Base-by-base conservation (phyloP, 2,113 vertebrate species). In the Anarhynchus alexandrinus region DNA sequence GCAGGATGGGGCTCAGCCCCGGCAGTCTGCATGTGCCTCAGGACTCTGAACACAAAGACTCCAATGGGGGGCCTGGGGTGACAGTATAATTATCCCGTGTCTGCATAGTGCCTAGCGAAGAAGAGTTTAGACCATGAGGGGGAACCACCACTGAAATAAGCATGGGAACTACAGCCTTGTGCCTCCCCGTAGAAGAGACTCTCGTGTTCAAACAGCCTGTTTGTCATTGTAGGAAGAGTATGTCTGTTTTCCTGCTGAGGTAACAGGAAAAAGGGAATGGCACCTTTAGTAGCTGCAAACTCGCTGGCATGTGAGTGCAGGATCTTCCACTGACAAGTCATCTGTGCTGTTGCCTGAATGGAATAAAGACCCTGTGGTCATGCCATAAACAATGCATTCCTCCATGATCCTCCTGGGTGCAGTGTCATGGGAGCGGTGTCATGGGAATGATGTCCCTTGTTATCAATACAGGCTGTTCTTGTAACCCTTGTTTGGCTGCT, bases 401-500 rank as follows among this genome's bases (percentile, higher is more conserved):
- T 94, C 57, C 8, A 3, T n/a, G 76, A n/a, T 73, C 25, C 59
- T 94, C 38, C 80, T 66, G 51, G 45, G 21, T 16, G 40, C 82
- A 78, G 32, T 59, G 57, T 83, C 86, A 9, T 25, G 71, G 58
- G 82, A 82, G 54, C 54, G 62, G 62, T 40, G 34, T 55, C 57
- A 18, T 65, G 86, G 82, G 93, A 96, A 91, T 65, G 34, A n/a
- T 61, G 81, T 89, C 52, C 36, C 25, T 82, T 79, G 65, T 96
- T 96, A 96, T 94, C 95, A 72, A 64, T 84, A 94, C 89, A 90
- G 91, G 96, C 91, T 91, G 70, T 82, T 94, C 94, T 91, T 91
- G 95, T 95, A 90, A 61, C 93, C 96, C 96, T 86, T 91, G 95
- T 96, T 95, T 10, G 21, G 43, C 94, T 82, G 91, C 94, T 95